phyloP scores from a whole-genome alignment of 2,888 invertebrate genomes.

The Orthosia cruda region DNA sequence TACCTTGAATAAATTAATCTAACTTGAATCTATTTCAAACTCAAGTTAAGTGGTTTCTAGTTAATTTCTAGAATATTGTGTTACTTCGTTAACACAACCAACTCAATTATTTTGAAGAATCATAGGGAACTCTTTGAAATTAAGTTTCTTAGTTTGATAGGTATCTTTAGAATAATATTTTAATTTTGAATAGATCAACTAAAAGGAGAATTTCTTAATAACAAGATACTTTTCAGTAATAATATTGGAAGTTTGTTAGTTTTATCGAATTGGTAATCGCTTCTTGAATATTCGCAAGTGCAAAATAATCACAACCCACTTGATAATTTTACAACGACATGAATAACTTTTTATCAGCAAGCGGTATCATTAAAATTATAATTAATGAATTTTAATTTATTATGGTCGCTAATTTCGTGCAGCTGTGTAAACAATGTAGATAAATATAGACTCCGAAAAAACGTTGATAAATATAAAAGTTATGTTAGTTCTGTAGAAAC shows the following conservation, averaged over 20 bases:
- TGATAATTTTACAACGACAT: neutral
- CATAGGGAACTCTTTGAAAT: neutral
- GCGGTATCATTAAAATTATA: conserved; percentile 9
- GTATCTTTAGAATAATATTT: conserved; percentile 1
- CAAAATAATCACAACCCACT: neutral
- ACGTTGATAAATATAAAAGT: neutral
- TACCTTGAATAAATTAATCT: conserved; percentile 14
- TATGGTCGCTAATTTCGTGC: conserved; percentile 3
- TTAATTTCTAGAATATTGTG: conserved; percentile 18
- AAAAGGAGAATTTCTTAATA: neutral
- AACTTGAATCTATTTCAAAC: conserved; percentile 1
- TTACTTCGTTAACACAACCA: conserved; percentile 17
- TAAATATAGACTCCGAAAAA: neutral
- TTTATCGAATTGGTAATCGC: neutral
- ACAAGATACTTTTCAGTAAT: neutral
- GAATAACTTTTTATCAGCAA: conserved; percentile 4
- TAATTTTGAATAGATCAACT: neutral
- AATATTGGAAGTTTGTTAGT: neutral
- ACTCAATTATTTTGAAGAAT: conserved; percentile 12
- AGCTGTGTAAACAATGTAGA: conserved; percentile 24
- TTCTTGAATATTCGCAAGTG: neutral
- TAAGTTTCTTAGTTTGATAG: neutral
- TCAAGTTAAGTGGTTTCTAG: conserved; percentile 12
- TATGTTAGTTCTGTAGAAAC: conserved; percentile 3
- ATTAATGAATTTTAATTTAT: conserved; percentile 13